These are phyloP conservation scores for Anolis sagrei DNA, from an alignment of 2,113 vertebrate genomes.

Conservation along the genomic window DNA sequence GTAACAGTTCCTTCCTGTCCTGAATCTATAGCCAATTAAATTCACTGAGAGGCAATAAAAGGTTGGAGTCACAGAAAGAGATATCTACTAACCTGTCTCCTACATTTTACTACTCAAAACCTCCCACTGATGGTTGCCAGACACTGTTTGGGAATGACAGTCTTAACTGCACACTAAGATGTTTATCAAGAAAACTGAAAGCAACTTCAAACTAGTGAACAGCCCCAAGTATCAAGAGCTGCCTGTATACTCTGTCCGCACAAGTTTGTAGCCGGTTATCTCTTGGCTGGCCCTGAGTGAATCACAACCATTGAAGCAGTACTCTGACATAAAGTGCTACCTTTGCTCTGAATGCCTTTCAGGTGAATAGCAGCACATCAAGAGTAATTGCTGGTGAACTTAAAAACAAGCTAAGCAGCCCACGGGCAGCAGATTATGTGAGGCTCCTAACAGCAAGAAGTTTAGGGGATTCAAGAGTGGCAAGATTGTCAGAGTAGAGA, in stretches of 20 bases:
- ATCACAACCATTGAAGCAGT: too few species aligned
- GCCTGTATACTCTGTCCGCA: not conserved
- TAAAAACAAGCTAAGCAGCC: too few species aligned
- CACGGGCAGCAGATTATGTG: too few species aligned
- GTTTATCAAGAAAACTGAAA: not conserved
- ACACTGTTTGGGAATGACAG: not conserved
- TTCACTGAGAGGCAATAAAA: not conserved
- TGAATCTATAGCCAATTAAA: not conserved
- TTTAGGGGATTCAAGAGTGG: too few species aligned
- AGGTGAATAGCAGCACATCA: not conserved
- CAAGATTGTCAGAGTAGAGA: too few species aligned
- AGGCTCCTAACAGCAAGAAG: too few species aligned
- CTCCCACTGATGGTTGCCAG: not conserved
- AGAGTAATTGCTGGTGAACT: not conserved
- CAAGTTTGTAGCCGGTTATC: not conserved
- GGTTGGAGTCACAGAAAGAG: slow-evolving; percentile 19
- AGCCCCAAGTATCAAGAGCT: not conserved
- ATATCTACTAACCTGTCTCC: not conserved
- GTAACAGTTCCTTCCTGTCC: not conserved
- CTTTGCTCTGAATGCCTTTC: not conserved
- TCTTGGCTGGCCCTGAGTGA: not conserved
- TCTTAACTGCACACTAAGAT: not conserved
- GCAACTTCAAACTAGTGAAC: not conserved
- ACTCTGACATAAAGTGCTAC: not conserved
- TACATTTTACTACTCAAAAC: not conserved